Base-by-base conservation (phyloP, 2,797 vertebrate species). In the Aplochiton taeniatus region DNA sequence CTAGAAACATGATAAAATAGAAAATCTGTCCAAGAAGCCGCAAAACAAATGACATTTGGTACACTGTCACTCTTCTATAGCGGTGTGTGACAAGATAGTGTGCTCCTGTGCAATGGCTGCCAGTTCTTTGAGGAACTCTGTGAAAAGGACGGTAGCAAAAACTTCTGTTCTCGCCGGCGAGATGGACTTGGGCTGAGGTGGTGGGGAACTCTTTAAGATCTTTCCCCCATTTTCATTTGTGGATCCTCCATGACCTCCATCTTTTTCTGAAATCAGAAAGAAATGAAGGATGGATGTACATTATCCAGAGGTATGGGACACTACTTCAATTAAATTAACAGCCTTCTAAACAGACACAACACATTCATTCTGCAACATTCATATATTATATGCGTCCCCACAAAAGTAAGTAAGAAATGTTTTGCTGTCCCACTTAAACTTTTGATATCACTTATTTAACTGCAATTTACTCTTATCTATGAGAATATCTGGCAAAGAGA, bases 61-160 rank as follows among this genome's bases (percentile, higher is more conserved):
- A 71, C 67, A 8, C 46, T 0, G 61, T 88, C 93, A 94, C 75
- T 96, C 95, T 61, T 93, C 94, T 81, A 92, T 87, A 77, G 93
- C 74, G 86, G 90, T 92, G 90, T 92, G 94, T 57, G 94, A 95
- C 63, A 97, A 89, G 80, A 99, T 92, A 71, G 96, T 95, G 92
- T 99, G 97, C 77, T 99, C 97, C 81, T 99, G 98, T 55, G 95
- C 93, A 53, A 97, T 88, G 69, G 98, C 96, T 0, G 98, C 97
- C 88, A 99, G 92, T 72, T 99, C 98, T 92, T 99, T 99, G 66
- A 99, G 92, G 85, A 99, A 98, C 90, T 99, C 98, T 0, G 95
- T 93, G 87, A 95, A 98, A 52, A 99, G 94, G 74, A 98, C 94
- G 1, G 96, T 93, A 1, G 94, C 96, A 0, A 98, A 94, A 45